Evolutionary conservation across 2,797 vertebrate species (phyloP).

Genomic region (Phoeniculus purpureus): DNA sequence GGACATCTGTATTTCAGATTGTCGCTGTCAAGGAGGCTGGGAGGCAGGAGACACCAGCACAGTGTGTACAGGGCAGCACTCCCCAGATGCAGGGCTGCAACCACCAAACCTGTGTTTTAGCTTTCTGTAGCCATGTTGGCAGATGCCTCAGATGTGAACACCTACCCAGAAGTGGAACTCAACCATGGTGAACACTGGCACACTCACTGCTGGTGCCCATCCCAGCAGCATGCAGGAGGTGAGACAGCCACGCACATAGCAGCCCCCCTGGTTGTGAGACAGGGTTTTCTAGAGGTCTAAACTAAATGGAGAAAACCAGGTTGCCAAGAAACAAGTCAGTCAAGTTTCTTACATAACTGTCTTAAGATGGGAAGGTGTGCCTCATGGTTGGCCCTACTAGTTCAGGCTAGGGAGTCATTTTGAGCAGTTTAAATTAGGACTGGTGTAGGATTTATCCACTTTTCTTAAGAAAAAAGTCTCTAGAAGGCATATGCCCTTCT

Average conservation of each 20-base stretch:
- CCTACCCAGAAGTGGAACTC: neutral
- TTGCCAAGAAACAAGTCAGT: neutral
- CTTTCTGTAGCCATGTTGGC: neutral
- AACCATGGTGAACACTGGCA: accelerated
- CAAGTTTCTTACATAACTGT: neutral
- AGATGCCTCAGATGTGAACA: neutral
- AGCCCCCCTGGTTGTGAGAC: neutral
- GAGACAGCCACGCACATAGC: neutral
- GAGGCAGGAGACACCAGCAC: neutral
- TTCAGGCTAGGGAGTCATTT: neutral
- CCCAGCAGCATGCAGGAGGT: neutral
- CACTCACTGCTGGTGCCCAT: accelerated
- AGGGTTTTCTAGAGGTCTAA: neutral
- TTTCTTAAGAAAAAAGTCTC: neutral
- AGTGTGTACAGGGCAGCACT: neutral
- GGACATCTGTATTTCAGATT: neutral
- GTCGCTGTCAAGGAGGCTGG: accelerated
- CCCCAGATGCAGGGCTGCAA: neutral
- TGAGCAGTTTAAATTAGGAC: neutral
- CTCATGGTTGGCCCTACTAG: neutral
- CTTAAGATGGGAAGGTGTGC: neutral
- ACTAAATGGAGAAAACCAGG: neutral
- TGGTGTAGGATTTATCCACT: neutral
- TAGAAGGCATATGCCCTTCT: neutral
- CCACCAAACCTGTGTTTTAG: neutral